Evolutionary conservation across 2,888 invertebrate genomes (phyloP).

Genomic region (Aelia acuminata): DNA sequence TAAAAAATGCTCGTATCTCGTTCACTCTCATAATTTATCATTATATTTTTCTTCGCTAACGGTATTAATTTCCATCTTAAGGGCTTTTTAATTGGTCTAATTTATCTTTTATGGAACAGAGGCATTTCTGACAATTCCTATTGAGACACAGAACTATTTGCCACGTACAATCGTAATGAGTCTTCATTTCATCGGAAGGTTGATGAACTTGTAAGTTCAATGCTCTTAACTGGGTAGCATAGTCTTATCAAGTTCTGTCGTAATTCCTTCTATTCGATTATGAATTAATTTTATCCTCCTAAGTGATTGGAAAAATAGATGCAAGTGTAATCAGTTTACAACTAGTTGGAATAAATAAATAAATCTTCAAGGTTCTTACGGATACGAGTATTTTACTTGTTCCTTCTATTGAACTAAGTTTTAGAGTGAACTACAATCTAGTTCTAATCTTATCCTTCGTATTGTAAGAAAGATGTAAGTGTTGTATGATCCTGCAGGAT

Average conservation of each 20-base stretch:
- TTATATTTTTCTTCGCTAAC: not conserved
- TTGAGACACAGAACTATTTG: constrained; percentile 26
- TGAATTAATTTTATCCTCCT: not conserved
- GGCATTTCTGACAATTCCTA: constrained; percentile 3
- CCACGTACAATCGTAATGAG: constrained; percentile 12
- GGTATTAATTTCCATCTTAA: not conserved
- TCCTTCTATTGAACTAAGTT: too few relatives aligned
- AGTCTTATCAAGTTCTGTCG: constrained; percentile 24
- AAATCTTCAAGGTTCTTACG: too few relatives aligned
- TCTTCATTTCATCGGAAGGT: not conserved
- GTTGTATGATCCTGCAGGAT: too few relatives aligned
- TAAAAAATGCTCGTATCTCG: not conserved
- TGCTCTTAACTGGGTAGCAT: constrained; percentile 26
- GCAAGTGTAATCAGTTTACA: not conserved
- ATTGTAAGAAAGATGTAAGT: too few relatives aligned
- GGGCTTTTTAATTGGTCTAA: not conserved
- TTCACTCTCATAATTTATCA: not conserved
- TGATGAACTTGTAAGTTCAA: constrained; percentile 28
- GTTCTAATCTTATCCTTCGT: too few relatives aligned
- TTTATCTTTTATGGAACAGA: not conserved
- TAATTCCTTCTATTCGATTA: constrained; percentile 12
- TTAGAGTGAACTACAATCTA: too few relatives aligned
- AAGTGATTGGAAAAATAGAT: not conserved
- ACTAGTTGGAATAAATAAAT: too few relatives aligned
- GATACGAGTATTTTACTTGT: too few relatives aligned